These are phyloP conservation scores for Notodonta ziczac DNA, from an alignment of 2,888 invertebrate species.

Conservation along the genomic window DNA sequence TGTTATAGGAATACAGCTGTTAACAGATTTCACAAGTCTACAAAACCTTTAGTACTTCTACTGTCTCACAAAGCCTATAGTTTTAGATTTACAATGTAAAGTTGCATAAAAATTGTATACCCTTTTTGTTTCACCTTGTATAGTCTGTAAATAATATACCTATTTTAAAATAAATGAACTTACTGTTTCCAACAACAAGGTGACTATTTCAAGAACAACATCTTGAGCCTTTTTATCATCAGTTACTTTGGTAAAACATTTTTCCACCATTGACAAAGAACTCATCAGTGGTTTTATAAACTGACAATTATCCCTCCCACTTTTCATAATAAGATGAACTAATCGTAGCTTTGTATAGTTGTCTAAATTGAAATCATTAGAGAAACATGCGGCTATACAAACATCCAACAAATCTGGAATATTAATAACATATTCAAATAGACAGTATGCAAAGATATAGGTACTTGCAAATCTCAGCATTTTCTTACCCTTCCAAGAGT, in stretches of 20 bases:
- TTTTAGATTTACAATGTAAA: no score
- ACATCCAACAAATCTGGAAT: conserved; percentile 70
- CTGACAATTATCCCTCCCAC: conserved; percentile 70
- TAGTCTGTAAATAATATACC: no score
- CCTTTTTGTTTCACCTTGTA: no score
- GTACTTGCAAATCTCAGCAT: neutral
- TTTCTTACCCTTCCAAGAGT: conserved; percentile 83
- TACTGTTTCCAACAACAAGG: conserved; percentile 67
- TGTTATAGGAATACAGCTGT: no score
- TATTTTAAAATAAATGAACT: conserved; percentile 16
- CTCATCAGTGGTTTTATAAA: conserved; percentile 65
- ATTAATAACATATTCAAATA: conserved; percentile 11
- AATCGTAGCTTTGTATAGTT: conserved; percentile 71
- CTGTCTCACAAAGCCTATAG: no score
- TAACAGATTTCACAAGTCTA: no score
- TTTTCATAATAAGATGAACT: conserved; percentile 71
- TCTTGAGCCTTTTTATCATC: conserved; percentile 73
- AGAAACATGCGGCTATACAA: conserved; percentile 55
- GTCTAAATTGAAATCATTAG: conserved; percentile 59
- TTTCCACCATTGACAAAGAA: conserved; percentile 56
- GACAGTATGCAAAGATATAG: no score
- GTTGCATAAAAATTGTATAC: no score
- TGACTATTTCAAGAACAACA: conserved; percentile 65
- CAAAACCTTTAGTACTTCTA: no score
- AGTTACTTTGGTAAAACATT: conserved; percentile 55